These are phyloP conservation scores for Caenorhabditis afra DNA, from an alignment of 2,888 invertebrate genomes.

Conservation along the genomic window DNA sequence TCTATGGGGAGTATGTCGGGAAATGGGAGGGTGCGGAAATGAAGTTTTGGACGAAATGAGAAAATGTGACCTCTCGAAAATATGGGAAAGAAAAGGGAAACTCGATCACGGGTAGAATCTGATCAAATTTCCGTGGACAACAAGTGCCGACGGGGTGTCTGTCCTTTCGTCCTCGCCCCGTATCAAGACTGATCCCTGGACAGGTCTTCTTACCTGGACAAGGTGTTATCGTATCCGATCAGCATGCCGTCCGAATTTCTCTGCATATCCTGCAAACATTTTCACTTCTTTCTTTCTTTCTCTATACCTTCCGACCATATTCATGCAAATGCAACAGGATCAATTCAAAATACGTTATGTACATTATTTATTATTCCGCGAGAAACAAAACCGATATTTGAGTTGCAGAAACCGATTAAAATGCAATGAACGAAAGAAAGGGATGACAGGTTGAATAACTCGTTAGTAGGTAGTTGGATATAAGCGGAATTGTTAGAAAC, in stretches of 20 bases:
- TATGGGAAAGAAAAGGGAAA: conserved; percentile 15
- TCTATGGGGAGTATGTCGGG: neutral
- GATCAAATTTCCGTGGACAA: conserved; percentile 35
- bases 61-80: neutral
- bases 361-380: conserved; percentile 51
- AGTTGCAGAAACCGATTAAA: conserved; percentile 36
- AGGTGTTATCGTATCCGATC: conserved; percentile 69
- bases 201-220: conserved; percentile 62
- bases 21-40: conserved; percentile 3
- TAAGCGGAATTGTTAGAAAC: conserved; percentile 34
- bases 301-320: conserved; percentile 7
- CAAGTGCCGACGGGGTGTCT: conserved; percentile 6
- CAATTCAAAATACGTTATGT: conserved; percentile 19
- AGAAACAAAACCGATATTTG: conserved; percentile 1
- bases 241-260: conserved; percentile 65
- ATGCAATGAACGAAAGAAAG: conserved; percentile 17
- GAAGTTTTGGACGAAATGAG: conserved; percentile 3
- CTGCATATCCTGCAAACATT: conserved; percentile 64
- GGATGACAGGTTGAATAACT: conserved; percentile 37
- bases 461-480: conserved; percentile 32
- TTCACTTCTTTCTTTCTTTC: conserved; percentile 6
- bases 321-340: conserved; percentile 37
- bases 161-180: conserved; percentile 22
- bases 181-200: conserved; percentile 47
- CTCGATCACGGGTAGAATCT: conserved; percentile 13